A percentile compares a stretch with the other conserved stretches of the same genome.
Conservation (phyloP, 64 coral and sea anemone species). For the Exaiptasia diaphana region DNA sequence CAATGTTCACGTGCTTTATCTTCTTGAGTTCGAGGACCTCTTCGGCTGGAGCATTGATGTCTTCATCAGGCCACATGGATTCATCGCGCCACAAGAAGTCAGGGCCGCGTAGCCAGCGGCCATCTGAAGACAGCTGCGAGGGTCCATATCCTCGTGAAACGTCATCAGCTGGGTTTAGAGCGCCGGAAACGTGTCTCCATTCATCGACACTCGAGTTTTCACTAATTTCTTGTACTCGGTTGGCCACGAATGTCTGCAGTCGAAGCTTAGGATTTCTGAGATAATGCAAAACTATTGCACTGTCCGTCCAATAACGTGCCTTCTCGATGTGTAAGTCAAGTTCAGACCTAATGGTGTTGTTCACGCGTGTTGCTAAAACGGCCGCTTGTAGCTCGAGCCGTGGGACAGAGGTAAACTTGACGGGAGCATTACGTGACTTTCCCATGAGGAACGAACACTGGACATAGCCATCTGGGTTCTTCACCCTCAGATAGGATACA, state of each 20-base stretch:
- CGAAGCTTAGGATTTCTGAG: constrained; percentile 32
- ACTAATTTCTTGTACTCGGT: constrained; percentile 15
- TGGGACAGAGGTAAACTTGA: neutral
- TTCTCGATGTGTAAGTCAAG: neutral
- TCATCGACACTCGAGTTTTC: constrained; percentile 6
- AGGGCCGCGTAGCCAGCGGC: constrained; percentile 34
- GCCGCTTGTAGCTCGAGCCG: neutral
- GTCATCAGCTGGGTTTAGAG: constrained; percentile 27
- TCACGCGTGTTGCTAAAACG: neutral
- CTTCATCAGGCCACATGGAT: neutral
- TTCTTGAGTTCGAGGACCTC: neutral
- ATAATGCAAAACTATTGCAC: constrained; percentile 27
- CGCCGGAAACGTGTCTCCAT: constrained; percentile 28
- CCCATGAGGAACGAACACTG: neutral
- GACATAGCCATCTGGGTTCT: neutral
- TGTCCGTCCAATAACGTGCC: constrained; percentile 22
- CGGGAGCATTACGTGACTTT: neutral
- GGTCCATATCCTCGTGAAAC: constrained; percentile 10
- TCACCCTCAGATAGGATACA: neutral
- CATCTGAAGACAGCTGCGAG: neutral
- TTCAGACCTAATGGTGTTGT: constrained; percentile 14
- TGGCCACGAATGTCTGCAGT: constrained; percentile 39
- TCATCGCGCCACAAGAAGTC: constrained; percentile 18
- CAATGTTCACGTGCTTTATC: neutral
- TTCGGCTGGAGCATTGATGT: neutral